Percentiles rank a stretch among this genome's conserved stretches.
Evolutionary conservation across 2,888 invertebrate genomes (phyloP).

Genomic region (Xestia c-nigrum): DNA sequence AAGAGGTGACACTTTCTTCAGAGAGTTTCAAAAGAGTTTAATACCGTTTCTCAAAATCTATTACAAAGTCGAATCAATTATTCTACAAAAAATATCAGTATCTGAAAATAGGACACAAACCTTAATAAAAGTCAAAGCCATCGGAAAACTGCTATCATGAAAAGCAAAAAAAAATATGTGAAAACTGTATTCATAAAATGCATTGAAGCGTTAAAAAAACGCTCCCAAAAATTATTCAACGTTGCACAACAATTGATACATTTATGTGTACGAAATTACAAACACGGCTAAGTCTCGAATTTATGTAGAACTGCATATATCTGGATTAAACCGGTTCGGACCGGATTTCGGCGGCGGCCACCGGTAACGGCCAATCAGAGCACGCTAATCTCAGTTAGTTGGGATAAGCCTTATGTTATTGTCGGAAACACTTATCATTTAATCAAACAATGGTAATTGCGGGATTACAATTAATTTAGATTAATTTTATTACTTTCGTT

Average conservation of each 20-base stretch:
- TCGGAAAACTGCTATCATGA: slow-evolving; percentile 6
- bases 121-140: slow-evolving; percentile 4
- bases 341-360: slow-evolving; percentile 71
- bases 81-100: not conserved
- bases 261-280: slow-evolving; percentile 39
- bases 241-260: slow-evolving; percentile 31
- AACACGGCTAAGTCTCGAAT: slow-evolving; percentile 62
- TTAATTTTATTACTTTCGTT: not conserved
- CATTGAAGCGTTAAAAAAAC: slow-evolving; percentile 9
- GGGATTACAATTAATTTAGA: slow-evolving; percentile 26
- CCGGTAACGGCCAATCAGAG: slow-evolving; percentile 74
- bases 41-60: not conserved
- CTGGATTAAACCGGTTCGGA: slow-evolving; percentile 72
- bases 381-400: slow-evolving; percentile 69
- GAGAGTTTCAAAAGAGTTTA: not conserved
- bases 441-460: slow-evolving; percentile 44
- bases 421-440: slow-evolving; percentile 52
- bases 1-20: slow-evolving; percentile 1
- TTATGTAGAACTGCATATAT: slow-evolving; percentile 78
- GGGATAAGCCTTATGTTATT: slow-evolving; percentile 65
- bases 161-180: not conserved
- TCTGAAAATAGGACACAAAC: not conserved
- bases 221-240: slow-evolving; percentile 23
- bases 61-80: not conserved
- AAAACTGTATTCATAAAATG: slow-evolving; percentile 23